Evolutionary conservation across 2,888 invertebrate genomes (phyloP), one percentile per base, ranked within the genome.

Genomic region (Bimastos eiseni): DNA sequence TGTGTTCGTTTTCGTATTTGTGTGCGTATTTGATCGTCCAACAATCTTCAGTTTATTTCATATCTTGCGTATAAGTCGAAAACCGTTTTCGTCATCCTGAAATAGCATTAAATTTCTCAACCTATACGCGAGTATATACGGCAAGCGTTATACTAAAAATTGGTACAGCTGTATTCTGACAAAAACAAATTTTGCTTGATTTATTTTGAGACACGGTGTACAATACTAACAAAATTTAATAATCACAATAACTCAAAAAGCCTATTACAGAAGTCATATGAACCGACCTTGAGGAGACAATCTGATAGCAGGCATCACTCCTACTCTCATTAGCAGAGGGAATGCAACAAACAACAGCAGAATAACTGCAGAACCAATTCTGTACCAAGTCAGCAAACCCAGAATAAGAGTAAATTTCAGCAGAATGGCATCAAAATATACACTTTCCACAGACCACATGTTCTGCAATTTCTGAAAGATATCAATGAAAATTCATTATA

Each of bases 401-500:
- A 89, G 24, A 34, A 44, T n/a, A 70, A 70, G 70, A n/a, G 70
- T 70, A 70, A 70, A 70, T 30, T n/a, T n/a, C 8, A 70, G 70
- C 4, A 70, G 70, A 30, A 70, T n/a, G n/a, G 70, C 70, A n/a
- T 70, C 70, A 91, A 92, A 21, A 92, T 94, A 95, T 21, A 95
- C 92, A 92, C 93, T 93, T 92, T 96, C 96, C 37, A 94, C 92
- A 89, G 94, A 93, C 92, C 94, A 93, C 8, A 90, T 70, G 70
- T 70, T n/a, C 70, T n/a, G 70, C 70, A 70, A 30, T 70, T n/a
- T n/a, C 70, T 70, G 70, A 70, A 70, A 70, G 4, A n/a, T n/a
- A 11, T 70, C 0, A 30, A 70, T n/a, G 13, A 30, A 70, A n/a
- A n/a, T n/a, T 30, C 1, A 70, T 19, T 34, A 37, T 84, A 33